Base-by-base conservation (phyloP, 2,888 invertebrate species). In the Dione vanillae region DNA sequence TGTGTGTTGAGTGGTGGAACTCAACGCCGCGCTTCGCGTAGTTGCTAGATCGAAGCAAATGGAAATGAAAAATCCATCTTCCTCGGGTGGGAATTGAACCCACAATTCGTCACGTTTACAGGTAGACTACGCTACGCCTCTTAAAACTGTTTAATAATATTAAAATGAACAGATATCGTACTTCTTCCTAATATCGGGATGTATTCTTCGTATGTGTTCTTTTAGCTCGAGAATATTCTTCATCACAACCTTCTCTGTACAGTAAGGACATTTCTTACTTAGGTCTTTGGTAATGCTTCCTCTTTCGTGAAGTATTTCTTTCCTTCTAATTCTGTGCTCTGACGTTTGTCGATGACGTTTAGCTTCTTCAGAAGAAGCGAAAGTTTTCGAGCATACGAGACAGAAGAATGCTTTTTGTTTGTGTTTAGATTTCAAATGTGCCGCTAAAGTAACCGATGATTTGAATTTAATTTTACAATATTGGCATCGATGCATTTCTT, bases 131-230 rank as follows among this genome's bases (percentile, higher is more conserved):
- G n/a, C n/a, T n/a, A n/a, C n/a, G n/a, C n/a, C n/a, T n/a, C n/a
- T n/a, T n/a, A n/a, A n/a, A 45, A 45, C 6, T 45, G 43, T 73
- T 69, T 16, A 6, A n/a, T 3, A 16, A 37, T 40, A 52, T 51
- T 51, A 35, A 54, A 20, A 43, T 20, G 2, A 19, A 19, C n/a
- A n/a, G 41, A 47, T 12, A 49, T 20, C 90, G 82, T 87, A 96
- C 96, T 94, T 95, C 79, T 94, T 95, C 71, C 94, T 95, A 2
- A 94, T 91, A 65, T 95, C 94, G 0, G 95, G 94, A 88, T 97
- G 97, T 3, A 87, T 80, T 5, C 80, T 82, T 43, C 93, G 88
- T 49, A 96, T 90, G 81, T 97, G 97, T 11, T 93, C 86, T 80
- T 96, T 96, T 1, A 96, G 86, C 49, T 94, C 89, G 9, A 94